Evolutionary conservation across 2,113 vertebrate species (phyloP), one percentile per base, ranked within the genome.

Genomic region (Gnathochromis pfefferi): DNA sequence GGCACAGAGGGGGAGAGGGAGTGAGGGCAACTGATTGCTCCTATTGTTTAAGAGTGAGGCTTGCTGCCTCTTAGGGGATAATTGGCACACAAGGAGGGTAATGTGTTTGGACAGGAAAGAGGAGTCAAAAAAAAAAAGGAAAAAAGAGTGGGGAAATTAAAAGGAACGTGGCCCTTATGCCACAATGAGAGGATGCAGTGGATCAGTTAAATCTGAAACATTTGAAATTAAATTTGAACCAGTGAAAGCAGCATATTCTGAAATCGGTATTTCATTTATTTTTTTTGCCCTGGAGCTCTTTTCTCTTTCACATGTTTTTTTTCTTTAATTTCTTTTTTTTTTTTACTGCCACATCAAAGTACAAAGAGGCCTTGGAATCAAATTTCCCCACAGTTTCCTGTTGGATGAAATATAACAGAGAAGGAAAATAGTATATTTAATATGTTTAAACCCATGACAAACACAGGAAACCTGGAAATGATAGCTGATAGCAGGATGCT

Each of bases 1-100:
- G 93, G 91, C 88, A 86, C 80, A 85, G 82, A 53, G 88, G 81
- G 82, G 82, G 87, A 85, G 91, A 86, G 85, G 86, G 83, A 84
- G 89, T 92, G 89, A 89, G 92, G 94, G 90, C 92, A 90, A 89
- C 94, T 96, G 96, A 96, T 96, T 96, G 96, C 94, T 93, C 93
- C 95, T 93, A 96, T 96, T 96, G 96, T 96, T 92, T 96, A 95
- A 93, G 89, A 94, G 89, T 92, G 92, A 95, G 88, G 90, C 93
- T 93, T 92, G 88, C 87, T 91, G 92, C 93, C 94, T 94, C 94
- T 95, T 93, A 93, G 88, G 88, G 90, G 93, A 95, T 96, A 96
- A 96, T 96, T 96, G 95, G 82, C 88, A 90, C 91, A 94, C 93
- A 93, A 95, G 90, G 92, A 94, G 95, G 92, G 93, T 94, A 94